Conservation (phyloP, 1,140 invertebrate genomes). For the Carposina sasakii region DNA sequence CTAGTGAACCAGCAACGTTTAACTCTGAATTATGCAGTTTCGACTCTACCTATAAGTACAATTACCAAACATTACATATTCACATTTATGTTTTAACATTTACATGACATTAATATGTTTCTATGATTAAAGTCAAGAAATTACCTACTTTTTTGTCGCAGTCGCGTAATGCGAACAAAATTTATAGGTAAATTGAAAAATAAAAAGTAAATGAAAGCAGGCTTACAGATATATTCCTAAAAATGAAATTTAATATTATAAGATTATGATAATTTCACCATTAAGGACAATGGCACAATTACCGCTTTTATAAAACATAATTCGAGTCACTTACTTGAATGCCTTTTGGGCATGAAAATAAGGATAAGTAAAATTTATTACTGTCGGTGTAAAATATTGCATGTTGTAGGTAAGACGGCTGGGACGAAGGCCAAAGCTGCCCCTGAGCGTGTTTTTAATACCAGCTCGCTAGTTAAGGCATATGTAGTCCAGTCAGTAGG, state of each 20-base stretch:
- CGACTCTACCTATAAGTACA: too few species aligned
- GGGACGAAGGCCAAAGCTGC: constrained; percentile 40
- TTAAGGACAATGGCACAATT: constrained; percentile 27
- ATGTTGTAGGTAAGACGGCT: constrained; percentile 40
- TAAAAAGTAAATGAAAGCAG: too few species aligned
- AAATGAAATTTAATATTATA: neutral
- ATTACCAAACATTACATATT: too few species aligned
- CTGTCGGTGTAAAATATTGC: constrained; percentile 44
- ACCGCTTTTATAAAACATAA: constrained; percentile 31
- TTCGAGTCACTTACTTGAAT: constrained; percentile 33
- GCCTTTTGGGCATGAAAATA: constrained; percentile 37
- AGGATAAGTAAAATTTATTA: constrained; percentile 47
- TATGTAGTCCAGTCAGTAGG: too few species aligned
- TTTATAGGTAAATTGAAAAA: too few species aligned
- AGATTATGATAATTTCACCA: constrained; percentile 7
- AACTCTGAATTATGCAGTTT: neutral
- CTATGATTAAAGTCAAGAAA: too few species aligned
- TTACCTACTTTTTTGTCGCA: too few species aligned
- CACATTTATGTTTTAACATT: too few species aligned
- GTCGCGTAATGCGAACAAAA: too few species aligned
- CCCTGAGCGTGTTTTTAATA: constrained; percentile 43
- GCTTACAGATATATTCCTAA: neutral
- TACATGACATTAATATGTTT: too few species aligned
- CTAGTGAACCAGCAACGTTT: constrained; percentile 35
- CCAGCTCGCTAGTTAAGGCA: constrained; percentile 5